phyloP scores from a whole-genome alignment of 2,113 vertebrate genomes.

The Leptosomus discolor region DNA sequence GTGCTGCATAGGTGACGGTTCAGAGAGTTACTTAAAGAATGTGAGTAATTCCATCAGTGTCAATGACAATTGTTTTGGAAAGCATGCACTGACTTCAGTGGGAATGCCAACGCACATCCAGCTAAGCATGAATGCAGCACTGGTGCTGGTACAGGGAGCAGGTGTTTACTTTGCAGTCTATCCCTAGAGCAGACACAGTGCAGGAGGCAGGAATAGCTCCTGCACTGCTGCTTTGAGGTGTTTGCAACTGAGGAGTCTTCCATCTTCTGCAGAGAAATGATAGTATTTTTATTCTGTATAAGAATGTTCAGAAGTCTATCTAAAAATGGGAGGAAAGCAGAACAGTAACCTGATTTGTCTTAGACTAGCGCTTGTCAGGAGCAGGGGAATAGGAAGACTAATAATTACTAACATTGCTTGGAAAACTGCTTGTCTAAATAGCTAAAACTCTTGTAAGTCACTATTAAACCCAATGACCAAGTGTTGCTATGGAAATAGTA shows the following conservation, averaged over 20 bases:
- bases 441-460: neutral
- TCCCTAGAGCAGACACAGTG: neutral
- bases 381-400: neutral
- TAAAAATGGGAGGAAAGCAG: neutral
- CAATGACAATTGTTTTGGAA: neutral
- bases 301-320: neutral
- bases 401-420: neutral
- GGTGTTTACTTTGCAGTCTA: neutral
- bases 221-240: neutral
- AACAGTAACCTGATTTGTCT: neutral
- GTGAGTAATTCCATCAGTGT: neutral
- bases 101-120: neutral
- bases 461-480: neutral
- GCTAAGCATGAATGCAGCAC: rapidly evolving
- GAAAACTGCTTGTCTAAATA: neutral
- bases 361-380: neutral
- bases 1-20: neutral
- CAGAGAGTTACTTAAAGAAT: neutral
- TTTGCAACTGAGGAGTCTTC: neutral
- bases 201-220: neutral
- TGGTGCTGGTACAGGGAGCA: neutral
- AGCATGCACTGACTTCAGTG: neutral
- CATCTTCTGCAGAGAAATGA: neutral
- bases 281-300: neutral
- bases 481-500: neutral